phyloP scores from a whole-genome alignment of 1,140 invertebrate species.

The Belonocnema kinseyi region DNA sequence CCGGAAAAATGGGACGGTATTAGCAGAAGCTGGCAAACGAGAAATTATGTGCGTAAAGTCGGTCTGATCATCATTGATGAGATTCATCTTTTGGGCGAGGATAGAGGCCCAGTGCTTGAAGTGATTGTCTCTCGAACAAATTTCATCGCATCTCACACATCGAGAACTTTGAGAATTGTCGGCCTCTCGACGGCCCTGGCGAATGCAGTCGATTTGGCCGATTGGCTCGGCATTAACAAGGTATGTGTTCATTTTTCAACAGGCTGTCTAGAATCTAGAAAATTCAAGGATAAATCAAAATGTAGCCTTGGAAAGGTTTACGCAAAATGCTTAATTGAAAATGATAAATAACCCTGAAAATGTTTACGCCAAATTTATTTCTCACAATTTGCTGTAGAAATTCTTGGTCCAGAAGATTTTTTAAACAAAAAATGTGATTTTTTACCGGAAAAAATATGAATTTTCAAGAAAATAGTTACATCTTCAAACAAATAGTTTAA shows the following conservation, averaged over 20 bases:
- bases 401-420: too few relatives aligned
- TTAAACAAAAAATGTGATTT: too few relatives aligned
- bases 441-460: too few relatives aligned
- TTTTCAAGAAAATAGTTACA: too few relatives aligned
- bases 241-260: constrained; percentile 32
- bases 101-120: constrained; percentile 90
- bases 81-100: constrained; percentile 96
- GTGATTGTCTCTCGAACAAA: constrained; percentile 93
- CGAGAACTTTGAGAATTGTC: constrained; percentile 87
- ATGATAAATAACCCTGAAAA: too few relatives aligned
- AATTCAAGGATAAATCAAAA: too few relatives aligned
- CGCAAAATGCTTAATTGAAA: too few relatives aligned
- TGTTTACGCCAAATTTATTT: too few relatives aligned
- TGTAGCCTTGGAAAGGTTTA: too few relatives aligned
- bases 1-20: constrained; percentile 99
- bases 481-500: too few relatives aligned
- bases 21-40: constrained; percentile 97
- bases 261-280: too few relatives aligned
- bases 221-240: constrained; percentile 93
- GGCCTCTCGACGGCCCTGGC: constrained; percentile 98
- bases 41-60: constrained; percentile 95
- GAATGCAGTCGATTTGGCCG: constrained; percentile 96
- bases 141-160: constrained; percentile 93
- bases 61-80: constrained; percentile 98
- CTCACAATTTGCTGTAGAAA: too few relatives aligned